Evolutionary conservation across 2,113 vertebrate species (phyloP).

Genomic region (Daboia siamensis): DNA sequence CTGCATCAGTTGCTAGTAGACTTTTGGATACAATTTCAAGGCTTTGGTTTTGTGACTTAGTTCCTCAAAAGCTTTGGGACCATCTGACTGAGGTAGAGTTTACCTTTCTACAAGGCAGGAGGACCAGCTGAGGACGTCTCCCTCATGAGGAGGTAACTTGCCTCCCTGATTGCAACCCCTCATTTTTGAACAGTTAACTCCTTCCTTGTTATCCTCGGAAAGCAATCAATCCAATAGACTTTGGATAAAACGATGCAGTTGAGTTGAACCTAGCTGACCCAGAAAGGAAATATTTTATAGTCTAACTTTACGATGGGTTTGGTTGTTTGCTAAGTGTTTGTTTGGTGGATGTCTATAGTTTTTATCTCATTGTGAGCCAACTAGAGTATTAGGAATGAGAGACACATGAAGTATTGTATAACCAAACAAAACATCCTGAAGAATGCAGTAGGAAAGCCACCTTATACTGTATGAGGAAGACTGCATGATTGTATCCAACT

Average conservation of each 20-base stretch:
- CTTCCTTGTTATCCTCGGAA: background rate
- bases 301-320: background rate
- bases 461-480: background rate
- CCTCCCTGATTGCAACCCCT: background rate
- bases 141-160: background rate
- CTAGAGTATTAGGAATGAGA: background rate
- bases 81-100: background rate
- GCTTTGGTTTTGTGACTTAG: background rate
- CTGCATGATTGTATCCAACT: background rate
- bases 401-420: background rate
- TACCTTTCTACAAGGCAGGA: background rate
- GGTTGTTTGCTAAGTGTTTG: background rate
- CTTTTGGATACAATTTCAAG: background rate
- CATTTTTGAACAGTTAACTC: background rate
- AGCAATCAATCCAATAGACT: background rate
- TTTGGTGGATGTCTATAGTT: background rate
- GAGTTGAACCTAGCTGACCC: background rate
- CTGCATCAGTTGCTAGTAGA: background rate
- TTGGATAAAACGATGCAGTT: background rate
- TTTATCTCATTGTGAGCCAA: background rate
- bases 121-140: background rate
- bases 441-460: background rate
- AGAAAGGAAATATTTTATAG: background rate
- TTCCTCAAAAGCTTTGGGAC: background rate
- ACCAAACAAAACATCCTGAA: background rate